Base-by-base conservation (phyloP, 2,888 invertebrate species). In the Caenorhabditis sinica region DNA sequence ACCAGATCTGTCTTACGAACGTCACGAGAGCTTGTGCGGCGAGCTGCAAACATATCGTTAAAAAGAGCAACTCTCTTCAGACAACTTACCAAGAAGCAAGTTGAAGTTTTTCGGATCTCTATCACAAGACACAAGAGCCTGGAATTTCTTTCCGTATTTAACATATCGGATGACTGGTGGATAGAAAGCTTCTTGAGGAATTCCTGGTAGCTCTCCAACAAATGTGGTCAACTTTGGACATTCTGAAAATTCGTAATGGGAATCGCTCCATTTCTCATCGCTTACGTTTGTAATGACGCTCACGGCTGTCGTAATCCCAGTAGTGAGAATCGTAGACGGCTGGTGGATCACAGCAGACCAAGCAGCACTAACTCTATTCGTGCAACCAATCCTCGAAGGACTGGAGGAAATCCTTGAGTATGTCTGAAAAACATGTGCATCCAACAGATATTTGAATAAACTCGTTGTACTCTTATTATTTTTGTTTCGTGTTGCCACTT, bases 131-230 rank as follows among this genome's bases (percentile, higher is more conserved):
- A 83, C 43, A 2, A 74, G 60, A 3, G 83, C 83, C 11, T 49
- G 66, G 17, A 61, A 15, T 9, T 8, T 56, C 68, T 68, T 61
- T 45, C 58, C 58, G 17, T 56, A 45, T 30, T 51, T 51, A 8
- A 68, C 69, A 20, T 83, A 83, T 36, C 83, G 45, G 61, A 83
- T 79, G 30, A 79, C 36, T 74, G 83, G 83, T 40, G 83, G 69
- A 40, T 83, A 83, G 61, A 83, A 83, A 2, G 79, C 73, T 25
- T 74, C 69, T 0, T 25, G 43, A 28, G 79, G 66, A n/a, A 79
- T 45, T 43, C 61, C 60, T 28, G 74, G 74, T 1, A 61, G n/a
- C 15, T 30, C 45, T 56, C 65, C 65, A 17, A 75, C 43, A 36
- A 56, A 83, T 2, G 74, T 68, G 4, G 11, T 61, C 28, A 83